A percentile compares a stretch with the other conserved stretches of the same genome.
Evolutionary conservation across 1,140 invertebrate species (phyloP).

Genomic region (Pararge aegeria): DNA sequence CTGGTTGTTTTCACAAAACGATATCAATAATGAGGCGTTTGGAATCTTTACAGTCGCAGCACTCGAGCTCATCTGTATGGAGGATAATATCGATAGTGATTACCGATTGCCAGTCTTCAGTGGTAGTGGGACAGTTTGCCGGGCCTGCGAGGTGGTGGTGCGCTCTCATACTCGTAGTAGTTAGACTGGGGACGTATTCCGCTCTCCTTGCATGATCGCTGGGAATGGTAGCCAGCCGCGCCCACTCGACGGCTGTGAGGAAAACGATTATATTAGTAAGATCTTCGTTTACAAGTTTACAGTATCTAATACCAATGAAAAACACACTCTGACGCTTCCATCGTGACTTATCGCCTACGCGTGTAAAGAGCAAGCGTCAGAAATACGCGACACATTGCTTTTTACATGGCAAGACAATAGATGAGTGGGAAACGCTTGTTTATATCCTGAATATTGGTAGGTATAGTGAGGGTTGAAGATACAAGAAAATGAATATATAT

Average conservation of each 20-base stretch:
- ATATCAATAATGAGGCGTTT: background rate
- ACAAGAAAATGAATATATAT: too few relatives aligned
- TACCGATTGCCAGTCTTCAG: constrained; percentile 36
- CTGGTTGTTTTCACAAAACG: background rate
- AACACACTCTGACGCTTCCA: too few relatives aligned
- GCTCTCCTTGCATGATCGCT: constrained; percentile 84
- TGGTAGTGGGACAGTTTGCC: constrained; percentile 85
- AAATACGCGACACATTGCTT: too few relatives aligned
- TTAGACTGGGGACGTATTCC: constrained; percentile 86
- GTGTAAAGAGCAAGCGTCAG: too few relatives aligned
- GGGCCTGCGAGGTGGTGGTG: constrained; percentile 81
- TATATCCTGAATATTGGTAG: too few relatives aligned
- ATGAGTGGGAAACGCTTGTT: too few relatives aligned
- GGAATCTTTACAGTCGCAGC: background rate
- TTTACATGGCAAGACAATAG: too few relatives aligned
- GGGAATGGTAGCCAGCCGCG: constrained; percentile 88
- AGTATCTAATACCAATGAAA: too few relatives aligned
- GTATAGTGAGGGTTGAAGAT: too few relatives aligned
- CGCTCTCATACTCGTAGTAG: constrained; percentile 91
- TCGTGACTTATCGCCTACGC: too few relatives aligned
- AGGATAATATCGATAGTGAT: constrained; percentile 10
- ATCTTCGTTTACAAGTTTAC: too few relatives aligned
- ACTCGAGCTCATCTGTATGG: background rate
- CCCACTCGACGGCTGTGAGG: constrained; percentile 66
- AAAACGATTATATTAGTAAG: constrained; percentile 12